Evolutionary conservation across 2,888 invertebrate species (phyloP), one percentile per base, ranked within the genome.

Genomic region (Plagiodera versicolora): DNA sequence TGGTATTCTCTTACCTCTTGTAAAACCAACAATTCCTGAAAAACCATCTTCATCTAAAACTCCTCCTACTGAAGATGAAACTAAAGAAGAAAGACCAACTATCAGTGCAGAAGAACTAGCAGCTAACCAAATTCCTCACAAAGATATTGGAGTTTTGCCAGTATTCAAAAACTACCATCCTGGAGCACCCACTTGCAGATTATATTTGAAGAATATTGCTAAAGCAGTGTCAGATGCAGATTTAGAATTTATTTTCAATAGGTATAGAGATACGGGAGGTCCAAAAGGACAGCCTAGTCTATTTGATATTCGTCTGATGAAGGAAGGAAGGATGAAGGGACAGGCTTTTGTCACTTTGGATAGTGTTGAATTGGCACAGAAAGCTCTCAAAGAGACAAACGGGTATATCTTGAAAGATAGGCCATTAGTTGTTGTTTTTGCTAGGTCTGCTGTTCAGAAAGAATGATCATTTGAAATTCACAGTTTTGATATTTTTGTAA

Each of bases 261-360:
- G 89, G 54, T 95, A 89, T 74, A 75, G 82, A 2, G 75, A 81
- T 61, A 4, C 39, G 6, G 14, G n/a, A 14, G 39, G n/a, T n/a
- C 54, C 58, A 5, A 68, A 71, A 8, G 69, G 82, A 49, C 81
- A 83, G 52, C 69, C 61, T 9, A 81, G 81, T 62, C 82, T 82
- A 47, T 85, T 87, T 79, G 85, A 86, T 77, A 87, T 96, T 3
- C 85, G 91, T 70, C 84, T 95, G 11, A 94, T 97, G 95, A 92
- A 93, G 75, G 93, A 94, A 79, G 97, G 97, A 0, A 85, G 94
- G 74, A 96, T 97, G 96, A 97, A 95, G 80, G 96, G 96, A 0
- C 97, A 97, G 80, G 95, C 94, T 0, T 97, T 97, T 83, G 85
- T 97, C 0, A 93, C 93, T 0, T 83, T 95, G 56, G 91, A 92